These are phyloP conservation scores for Scaptomyza graminum DNA, from an alignment of 1,140 invertebrate genomes.

Conservation along the genomic window DNA sequence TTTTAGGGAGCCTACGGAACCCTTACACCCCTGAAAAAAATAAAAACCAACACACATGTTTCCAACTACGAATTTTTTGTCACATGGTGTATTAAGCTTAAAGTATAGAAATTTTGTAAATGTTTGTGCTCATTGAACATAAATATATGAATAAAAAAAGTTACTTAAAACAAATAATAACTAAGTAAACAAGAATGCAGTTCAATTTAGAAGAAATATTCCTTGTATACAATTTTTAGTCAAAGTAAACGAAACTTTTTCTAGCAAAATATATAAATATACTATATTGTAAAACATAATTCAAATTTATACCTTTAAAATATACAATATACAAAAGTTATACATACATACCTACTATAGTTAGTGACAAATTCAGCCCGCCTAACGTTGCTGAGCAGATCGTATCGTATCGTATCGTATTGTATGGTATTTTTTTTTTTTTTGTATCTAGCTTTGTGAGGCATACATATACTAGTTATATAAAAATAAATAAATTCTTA, in stretches of 20 bases:
- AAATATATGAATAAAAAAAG: conserved; percentile 9
- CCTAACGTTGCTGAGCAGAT: conserved; percentile 73
- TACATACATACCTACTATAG: conserved; percentile 50
- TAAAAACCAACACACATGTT: conserved; percentile 26
- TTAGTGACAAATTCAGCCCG: conserved; percentile 75
- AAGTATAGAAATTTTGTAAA: conserved; percentile 27
- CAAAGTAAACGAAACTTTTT: conserved; percentile 37
- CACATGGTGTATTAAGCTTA: conserved; percentile 64
- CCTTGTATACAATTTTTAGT: conserved; percentile 53
- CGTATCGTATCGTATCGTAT: conserved; percentile 35
- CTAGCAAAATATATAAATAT: conserved; percentile 45
- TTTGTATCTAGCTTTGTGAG: conserved; percentile 34
- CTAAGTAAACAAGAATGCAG: conserved; percentile 9
- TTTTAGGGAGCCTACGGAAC: conserved; percentile 8
- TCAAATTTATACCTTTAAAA: conserved; percentile 60
- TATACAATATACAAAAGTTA: conserved; percentile 52
- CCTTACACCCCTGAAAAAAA: not conserved
- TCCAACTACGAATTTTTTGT: conserved; percentile 66
- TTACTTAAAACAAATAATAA: conserved; percentile 4
- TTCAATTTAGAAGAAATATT: conserved; percentile 46
- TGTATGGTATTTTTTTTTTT: conserved; percentile 10
- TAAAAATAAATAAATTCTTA: not conserved
- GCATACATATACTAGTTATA: conserved; percentile 14
- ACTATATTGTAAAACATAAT: conserved; percentile 12
- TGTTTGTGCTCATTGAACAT: conserved; percentile 39